phyloP scores from a whole-genome alignment of 2,888 invertebrate species.

The Chymomyza amoena region DNA sequence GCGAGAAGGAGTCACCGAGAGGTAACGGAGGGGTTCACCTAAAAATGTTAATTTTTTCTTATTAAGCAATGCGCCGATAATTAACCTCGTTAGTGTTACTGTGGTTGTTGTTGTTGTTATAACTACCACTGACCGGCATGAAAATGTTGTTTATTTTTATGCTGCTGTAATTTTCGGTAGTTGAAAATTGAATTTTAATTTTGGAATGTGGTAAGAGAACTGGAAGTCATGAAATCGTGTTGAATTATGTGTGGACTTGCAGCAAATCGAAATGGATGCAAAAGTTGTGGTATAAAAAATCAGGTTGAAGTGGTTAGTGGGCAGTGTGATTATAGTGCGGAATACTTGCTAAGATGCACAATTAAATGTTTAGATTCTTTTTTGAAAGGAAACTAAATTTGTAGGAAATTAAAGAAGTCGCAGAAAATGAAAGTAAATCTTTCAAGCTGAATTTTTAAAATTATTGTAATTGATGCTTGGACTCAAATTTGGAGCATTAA shows the following conservation, averaged over 20 bases:
- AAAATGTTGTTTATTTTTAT: constrained; percentile 13
- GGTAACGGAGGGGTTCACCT: background rate
- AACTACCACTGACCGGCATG: constrained; percentile 12
- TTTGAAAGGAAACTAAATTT: too few species aligned
- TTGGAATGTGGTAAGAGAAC: constrained; percentile 36
- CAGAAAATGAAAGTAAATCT: too few species aligned
- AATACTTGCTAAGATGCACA: too few species aligned
- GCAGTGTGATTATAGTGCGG: too few species aligned
- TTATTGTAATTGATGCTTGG: too few species aligned
- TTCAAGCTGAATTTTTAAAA: too few species aligned
- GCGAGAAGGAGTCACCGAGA: constrained; percentile 1
- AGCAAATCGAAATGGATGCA: background rate
- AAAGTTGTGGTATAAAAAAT: background rate
- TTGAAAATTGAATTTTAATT: constrained; percentile 40
- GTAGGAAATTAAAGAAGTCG: too few species aligned
- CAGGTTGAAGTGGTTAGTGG: background rate
- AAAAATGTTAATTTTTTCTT: constrained; percentile 63
- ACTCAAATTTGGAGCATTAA: too few species aligned
- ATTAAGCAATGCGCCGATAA: constrained; percentile 64
- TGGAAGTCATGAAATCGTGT: constrained; percentile 27
- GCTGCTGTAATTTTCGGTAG: constrained; percentile 3
- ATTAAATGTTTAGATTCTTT: too few species aligned
- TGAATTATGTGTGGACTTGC: background rate
- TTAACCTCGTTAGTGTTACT: constrained; percentile 59
- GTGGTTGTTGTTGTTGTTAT: constrained; percentile 35